Conservation (phyloP, 2,113 vertebrate genomes). For the Cinclus cinclus region DNA sequence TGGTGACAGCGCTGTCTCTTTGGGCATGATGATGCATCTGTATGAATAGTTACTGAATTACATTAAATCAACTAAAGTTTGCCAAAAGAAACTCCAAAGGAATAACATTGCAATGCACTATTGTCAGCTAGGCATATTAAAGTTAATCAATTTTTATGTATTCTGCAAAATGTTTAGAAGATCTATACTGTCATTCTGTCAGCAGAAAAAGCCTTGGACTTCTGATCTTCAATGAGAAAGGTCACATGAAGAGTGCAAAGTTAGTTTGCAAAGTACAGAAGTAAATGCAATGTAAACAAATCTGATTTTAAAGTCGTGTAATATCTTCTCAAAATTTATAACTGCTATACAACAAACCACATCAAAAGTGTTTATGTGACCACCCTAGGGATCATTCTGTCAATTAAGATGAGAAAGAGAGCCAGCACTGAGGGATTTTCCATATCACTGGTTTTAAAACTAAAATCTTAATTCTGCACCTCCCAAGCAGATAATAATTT, state of each 20-base stretch:
- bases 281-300: neutral
- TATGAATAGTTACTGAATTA: neutral
- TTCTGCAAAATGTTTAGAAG: neutral
- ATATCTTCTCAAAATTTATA: neutral
- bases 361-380: constrained; percentile 8
- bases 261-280: neutral
- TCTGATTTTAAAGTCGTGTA: neutral
- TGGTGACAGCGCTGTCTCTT: neutral
- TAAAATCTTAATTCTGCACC: neutral
- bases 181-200: constrained; percentile 35
- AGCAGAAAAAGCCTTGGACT: constrained; percentile 2
- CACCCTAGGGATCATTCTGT: neutral
- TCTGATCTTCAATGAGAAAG: constrained; percentile 4
- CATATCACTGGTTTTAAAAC: neutral
- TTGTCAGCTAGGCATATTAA: neutral
- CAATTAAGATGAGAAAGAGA: neutral
- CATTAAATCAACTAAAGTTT: neutral
- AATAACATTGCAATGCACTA: neutral
- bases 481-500: neutral
- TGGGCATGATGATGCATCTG: neutral
- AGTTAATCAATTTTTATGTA: neutral
- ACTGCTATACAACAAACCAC: neutral
- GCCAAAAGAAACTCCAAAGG: neutral
- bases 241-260: neutral
- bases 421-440: neutral